phyloP scores from a whole-genome alignment of 2,797 vertebrate species.

The Vultur gryphus region DNA sequence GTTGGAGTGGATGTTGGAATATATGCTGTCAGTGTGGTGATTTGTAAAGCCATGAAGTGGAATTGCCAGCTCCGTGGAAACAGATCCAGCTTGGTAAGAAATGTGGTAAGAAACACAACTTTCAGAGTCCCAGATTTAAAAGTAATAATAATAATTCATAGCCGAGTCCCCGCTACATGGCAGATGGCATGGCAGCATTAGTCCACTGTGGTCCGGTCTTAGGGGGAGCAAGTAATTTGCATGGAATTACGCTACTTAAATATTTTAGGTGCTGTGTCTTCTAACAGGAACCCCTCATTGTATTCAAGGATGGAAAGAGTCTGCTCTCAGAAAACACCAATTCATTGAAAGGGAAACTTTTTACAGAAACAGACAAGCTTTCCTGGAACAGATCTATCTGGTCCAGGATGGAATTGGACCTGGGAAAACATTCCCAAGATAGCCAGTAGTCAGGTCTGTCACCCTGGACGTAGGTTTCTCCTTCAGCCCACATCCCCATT shows the following conservation, averaged over 20 bases:
- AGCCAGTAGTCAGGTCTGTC: neutral
- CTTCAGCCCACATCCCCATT: neutral
- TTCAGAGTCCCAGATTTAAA: neutral
- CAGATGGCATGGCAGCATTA: neutral
- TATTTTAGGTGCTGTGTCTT: neutral
- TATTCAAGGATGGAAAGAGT: neutral
- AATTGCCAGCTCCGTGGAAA: neutral
- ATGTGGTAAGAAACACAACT: neutral
- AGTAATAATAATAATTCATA: neutral
- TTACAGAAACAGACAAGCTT: neutral
- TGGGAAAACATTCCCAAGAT: neutral
- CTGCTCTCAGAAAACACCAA: neutral
- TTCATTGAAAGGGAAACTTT: neutral
- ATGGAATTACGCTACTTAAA: neutral
- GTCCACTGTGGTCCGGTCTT: neutral
- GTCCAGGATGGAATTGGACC: neutral
- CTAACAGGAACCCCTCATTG: neutral
- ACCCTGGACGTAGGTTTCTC: neutral
- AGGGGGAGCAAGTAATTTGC: neutral
- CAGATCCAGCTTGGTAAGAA: neutral
- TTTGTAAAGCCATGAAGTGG: neutral
- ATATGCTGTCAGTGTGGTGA: neutral
- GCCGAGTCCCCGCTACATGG: neutral
- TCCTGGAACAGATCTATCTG: neutral
- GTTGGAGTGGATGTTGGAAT: neutral